Percentiles rank a stretch among this genome's conserved stretches.
Evolutionary conservation across 1,140 invertebrate genomes (phyloP).

Genomic region (Drosophila yakuba): DNA sequence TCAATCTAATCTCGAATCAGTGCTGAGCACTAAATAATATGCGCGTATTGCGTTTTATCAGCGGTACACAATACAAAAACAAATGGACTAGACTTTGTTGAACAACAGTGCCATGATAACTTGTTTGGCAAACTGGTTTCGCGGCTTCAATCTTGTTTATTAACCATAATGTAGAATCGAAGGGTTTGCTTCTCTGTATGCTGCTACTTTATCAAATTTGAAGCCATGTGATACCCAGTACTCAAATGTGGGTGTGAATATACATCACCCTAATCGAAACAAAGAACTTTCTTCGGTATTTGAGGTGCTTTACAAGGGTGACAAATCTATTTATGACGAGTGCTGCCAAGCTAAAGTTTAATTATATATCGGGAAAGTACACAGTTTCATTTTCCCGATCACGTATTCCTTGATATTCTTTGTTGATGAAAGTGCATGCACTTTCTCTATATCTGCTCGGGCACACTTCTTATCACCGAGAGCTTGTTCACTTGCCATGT

Average conservation of each 20-base stretch:
- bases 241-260: no score
- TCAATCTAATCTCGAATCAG: constrained; percentile 57
- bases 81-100: constrained; percentile 45
- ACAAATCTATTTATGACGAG: background rate
- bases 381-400: background rate
- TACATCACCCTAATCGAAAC: background rate
- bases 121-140: constrained; percentile 38
- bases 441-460: constrained; percentile 5
- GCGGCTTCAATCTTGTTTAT: constrained; percentile 26
- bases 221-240: background rate
- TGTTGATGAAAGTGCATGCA: constrained; percentile 4
- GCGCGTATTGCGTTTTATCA: constrained; percentile 34
- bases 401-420: background rate
- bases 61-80: constrained; percentile 9
- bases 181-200: constrained; percentile 17
- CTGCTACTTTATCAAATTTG: background rate
- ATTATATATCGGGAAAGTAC: background rate
- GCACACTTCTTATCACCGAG: constrained; percentile 16
- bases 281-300: background rate
- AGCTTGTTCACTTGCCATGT: constrained; percentile 19
- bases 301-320: constrained; percentile 2
- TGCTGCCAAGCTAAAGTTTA: background rate
- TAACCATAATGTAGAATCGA: constrained; percentile 22
- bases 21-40: constrained; percentile 15
- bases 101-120: constrained; percentile 35